These are phyloP conservation scores for Platorchestia sp. DNA, from an alignment of 1,140 invertebrate genomes.

Conservation along the genomic window DNA sequence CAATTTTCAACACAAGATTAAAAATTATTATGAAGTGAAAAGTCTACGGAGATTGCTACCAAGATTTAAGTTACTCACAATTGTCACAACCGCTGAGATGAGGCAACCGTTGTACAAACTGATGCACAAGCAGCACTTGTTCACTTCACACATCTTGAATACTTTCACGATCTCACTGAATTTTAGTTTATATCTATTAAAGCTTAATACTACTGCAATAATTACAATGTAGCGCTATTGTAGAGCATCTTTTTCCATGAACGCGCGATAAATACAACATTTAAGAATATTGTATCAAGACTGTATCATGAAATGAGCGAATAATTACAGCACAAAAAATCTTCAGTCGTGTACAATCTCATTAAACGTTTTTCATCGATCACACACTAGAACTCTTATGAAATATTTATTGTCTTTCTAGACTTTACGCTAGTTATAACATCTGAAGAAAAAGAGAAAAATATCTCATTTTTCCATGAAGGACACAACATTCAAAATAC, in stretches of 20 bases:
- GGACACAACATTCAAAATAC: too few relatives aligned
- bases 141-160: constrained; percentile 55
- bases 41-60: neutral
- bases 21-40: neutral
- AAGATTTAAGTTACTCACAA: constrained; percentile 48
- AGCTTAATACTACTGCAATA: neutral
- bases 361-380: neutral
- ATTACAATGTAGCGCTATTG: neutral
- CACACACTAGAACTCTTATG: neutral
- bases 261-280: neutral
- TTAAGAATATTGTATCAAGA: neutral
- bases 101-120: constrained; percentile 56
- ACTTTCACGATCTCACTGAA: neutral
- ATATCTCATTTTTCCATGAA: too few relatives aligned
- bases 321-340: neutral
- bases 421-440: neutral
- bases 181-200: neutral
- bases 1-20: neutral
- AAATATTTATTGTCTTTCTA: neutral
- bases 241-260: neutral
- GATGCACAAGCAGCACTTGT: constrained; percentile 53
- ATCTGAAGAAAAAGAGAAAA: too few relatives aligned
- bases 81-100: constrained; percentile 32
- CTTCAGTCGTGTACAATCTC: neutral
- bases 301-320: neutral